Evolutionary conservation across 2,113 vertebrate genomes (phyloP).

Genomic region (Chamaea fasciata): DNA sequence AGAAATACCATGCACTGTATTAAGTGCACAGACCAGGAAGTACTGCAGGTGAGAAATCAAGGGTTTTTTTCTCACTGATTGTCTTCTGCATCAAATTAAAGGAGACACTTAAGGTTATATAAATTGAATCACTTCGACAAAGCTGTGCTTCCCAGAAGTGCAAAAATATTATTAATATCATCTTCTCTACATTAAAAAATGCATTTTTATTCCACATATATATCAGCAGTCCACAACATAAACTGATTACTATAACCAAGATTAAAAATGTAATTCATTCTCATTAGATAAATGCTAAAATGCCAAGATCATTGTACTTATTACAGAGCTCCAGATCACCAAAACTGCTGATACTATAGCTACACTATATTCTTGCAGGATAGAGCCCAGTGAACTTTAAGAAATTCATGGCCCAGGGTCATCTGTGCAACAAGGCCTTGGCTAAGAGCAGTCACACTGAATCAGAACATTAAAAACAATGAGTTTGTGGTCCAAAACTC

Average conservation of each 20-base stretch:
- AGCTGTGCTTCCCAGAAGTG: neutral
- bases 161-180: neutral
- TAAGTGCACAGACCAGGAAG: neutral
- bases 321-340: neutral
- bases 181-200: neutral
- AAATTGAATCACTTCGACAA: neutral
- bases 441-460: neutral
- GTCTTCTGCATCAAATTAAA: neutral
- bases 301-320: neutral
- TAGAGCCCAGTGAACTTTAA: neutral
- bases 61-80: neutral
- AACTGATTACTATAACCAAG: neutral
- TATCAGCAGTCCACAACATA: neutral
- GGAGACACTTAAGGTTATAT: neutral
- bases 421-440: neutral
- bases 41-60: neutral
- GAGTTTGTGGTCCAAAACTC: neutral
- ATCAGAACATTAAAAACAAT: neutral
- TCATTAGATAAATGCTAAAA: neutral
- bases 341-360: neutral
- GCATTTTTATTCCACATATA: neutral
- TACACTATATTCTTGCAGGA: neutral
- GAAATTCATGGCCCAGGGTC: neutral
- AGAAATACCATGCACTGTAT: neutral
- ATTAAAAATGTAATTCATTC: neutral